Base-by-base conservation (phyloP, 2,888 invertebrate genomes). In the Polymixis flavicincta region DNA sequence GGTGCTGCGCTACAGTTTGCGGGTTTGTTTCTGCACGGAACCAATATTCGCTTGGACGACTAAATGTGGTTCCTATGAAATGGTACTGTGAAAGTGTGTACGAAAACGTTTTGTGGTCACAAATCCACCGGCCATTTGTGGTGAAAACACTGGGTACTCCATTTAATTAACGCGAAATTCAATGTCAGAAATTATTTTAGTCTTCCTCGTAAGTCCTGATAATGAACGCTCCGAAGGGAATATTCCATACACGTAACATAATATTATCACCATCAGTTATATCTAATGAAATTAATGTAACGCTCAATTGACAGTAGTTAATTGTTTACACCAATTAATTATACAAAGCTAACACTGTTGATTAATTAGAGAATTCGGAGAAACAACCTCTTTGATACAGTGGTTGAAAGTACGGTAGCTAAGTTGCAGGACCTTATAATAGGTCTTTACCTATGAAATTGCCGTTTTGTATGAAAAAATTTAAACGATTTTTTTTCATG, bases 261-360 rank as follows among this genome's bases (percentile, higher is more conserved):
- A 42, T 22, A 42, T 78, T 52, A 59, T 45, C 32, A 71, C 17
- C 9, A 57, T 59, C 28, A 77, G 19, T 61, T n/a, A n/a, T 25
- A 42, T 67, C 48, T 25, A 32, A 68, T 76, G 28, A 67, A 55
- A 78, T 74, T 78, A 66, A 61, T 59, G 45, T 76, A 59, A 59
- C 14, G 42, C 32, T 52, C 37, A 59, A 82, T 76, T 82, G 76
- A 54, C 54, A 64, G 45, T 22, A 64, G 50, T 37, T 68, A 68
- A 82, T 82, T 66, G 28, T 70, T 67, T 57, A 66, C 42, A 63
- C 14, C n/a, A 83, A 80, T 78, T 71, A 71, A 42, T 9, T 57
- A 61, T 32, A 59, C 64, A 64, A 19, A 76, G 37, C 61, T 50
- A 32, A 65, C 54, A 78, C 50, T 11, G 17, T 32, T 54, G 37